Evolutionary conservation across 2,797 vertebrate genomes (phyloP), one percentile per base, ranked within the genome.

Genomic region (Crossoptilon crossoptilon): DNA sequence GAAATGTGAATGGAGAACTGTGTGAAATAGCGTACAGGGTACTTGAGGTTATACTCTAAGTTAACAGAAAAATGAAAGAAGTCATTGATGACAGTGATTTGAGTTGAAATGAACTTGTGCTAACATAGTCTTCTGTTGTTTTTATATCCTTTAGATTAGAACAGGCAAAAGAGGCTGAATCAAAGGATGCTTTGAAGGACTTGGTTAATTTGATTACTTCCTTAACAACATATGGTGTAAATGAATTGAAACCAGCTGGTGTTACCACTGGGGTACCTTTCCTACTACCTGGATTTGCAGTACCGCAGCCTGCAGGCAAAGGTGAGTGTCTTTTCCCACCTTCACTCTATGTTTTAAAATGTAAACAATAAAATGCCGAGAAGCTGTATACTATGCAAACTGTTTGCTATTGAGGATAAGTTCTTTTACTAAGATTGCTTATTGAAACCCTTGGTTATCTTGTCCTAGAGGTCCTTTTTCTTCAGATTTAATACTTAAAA

Each of bases 131-230:
- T 58, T 22, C 17, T 58, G 31, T 58, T 33, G 19, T 33, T 58
- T 58, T 58, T 33, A 13, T 72, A 92, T 83, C 85, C n/a, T 95
- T 48, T 97, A 99, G 99, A 95, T 97, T 99, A 98, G 99, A 99
- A 94, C 99, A 99, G 97, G 98, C 98, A 92, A 99, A 99, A 97
- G 99, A 99, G 95, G 98, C 99, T 17, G 99, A 99, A 94, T 99
- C 98, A 22, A 99, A 99, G 97, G 99, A 99, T 72, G 99, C 99
- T 27, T 97, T 99, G 96, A 99, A 98, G 97, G 99, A 99, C 90
- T 98, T 99, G 74, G 99, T 99, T 72, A 99, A 99, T 97, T 98
- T 99, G 98, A 98, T 99, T 96, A 99, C 99, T 71, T 99, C 99
- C 83, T 97, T 99, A 91, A 99, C 98, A 96, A 99, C 99, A 0